phyloP scores from a whole-genome alignment of 1,140 invertebrate genomes.

The Drosophila paulistorum region DNA sequence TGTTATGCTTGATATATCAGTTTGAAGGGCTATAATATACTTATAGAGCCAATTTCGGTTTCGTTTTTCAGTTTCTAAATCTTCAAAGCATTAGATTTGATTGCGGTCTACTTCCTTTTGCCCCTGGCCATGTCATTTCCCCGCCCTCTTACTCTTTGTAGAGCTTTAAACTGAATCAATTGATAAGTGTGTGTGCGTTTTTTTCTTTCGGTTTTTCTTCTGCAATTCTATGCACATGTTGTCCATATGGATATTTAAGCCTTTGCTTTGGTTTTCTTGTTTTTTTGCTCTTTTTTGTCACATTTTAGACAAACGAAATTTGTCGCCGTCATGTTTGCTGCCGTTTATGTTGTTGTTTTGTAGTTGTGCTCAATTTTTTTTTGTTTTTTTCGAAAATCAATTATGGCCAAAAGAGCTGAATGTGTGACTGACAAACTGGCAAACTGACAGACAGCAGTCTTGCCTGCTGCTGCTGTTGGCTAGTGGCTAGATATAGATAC shows the following conservation, averaged over 20 bases:
- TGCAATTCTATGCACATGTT: conserved; percentile 53
- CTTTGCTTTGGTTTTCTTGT: conserved; percentile 30
- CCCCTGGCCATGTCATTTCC: background rate
- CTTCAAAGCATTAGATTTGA: conserved; percentile 17
- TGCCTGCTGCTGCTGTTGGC: conserved; percentile 22
- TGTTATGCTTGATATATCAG: too few relatives aligned
- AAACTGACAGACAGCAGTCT: conserved; percentile 41
- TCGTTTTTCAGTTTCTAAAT: too few relatives aligned
- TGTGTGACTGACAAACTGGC: conserved; percentile 30
- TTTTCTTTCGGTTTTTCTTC: background rate
- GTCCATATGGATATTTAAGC: conserved; percentile 46
- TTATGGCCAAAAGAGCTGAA: conserved; percentile 53
- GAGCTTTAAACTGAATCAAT: conserved; percentile 45
- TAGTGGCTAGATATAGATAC: background rate
- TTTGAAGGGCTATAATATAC: too few relatives aligned
- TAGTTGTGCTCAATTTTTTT: conserved; percentile 25
- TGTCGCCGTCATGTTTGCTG: conserved; percentile 72
- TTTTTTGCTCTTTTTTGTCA: conserved; percentile 37
- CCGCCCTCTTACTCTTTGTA: background rate
- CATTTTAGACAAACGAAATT: conserved; percentile 65
- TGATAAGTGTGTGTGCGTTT: conserved; percentile 26
- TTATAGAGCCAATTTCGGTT: too few relatives aligned
- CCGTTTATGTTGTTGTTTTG: conserved; percentile 8
- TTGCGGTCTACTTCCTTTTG: conserved; percentile 12
- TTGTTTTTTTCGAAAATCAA: conserved; percentile 63